These are phyloP conservation scores for Lacanobia oleracea DNA, from an alignment of 2,888 invertebrate species.

Conservation along the genomic window DNA sequence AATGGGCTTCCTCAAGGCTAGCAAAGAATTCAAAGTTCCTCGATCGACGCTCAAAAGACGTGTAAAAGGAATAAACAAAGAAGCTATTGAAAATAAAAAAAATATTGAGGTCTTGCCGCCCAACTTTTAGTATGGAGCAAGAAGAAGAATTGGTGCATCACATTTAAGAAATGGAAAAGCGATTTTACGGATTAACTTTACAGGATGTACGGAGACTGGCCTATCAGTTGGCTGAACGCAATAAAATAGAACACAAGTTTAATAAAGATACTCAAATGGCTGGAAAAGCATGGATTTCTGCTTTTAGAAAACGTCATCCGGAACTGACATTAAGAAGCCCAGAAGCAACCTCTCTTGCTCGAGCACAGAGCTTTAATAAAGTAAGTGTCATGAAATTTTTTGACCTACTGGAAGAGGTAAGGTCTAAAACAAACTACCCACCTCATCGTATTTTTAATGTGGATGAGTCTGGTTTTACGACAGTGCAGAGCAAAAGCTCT, in stretches of 20 bases:
- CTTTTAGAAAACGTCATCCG: conserved; percentile 35
- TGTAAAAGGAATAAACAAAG: conserved; percentile 23
- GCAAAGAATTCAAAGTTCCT: conserved; percentile 36
- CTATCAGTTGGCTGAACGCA: conserved; percentile 30
- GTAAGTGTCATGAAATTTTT: conserved; percentile 29
- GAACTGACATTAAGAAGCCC: conserved; percentile 33
- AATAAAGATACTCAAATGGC: conserved; percentile 28
- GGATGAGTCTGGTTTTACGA: conserved; percentile 10
- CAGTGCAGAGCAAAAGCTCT: background rate
- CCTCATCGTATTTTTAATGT: conserved; percentile 28
- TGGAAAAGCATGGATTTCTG: conserved; percentile 15
- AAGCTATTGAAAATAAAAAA: conserved; percentile 25
- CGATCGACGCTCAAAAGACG: conserved; percentile 27
- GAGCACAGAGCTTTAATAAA: conserved; percentile 53
- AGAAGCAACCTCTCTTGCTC: conserved; percentile 39
- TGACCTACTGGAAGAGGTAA: conserved; percentile 32
- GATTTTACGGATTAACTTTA: too few species aligned
- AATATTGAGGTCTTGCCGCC: conserved; percentile 18
- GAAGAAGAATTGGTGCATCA: conserved; percentile 8
- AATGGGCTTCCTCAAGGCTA: conserved; percentile 19
- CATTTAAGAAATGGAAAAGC: too few species aligned
- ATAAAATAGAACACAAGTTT: conserved; percentile 33
- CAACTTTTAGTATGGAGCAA: conserved; percentile 34
- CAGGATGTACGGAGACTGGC: conserved; percentile 19
- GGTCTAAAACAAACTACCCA: conserved; percentile 12